A percentile compares a stretch with the other conserved stretches of the same genome.
Conservation (phyloP, 2,888 invertebrate genomes). For the Parapristionchus giblindavisi region DNA sequence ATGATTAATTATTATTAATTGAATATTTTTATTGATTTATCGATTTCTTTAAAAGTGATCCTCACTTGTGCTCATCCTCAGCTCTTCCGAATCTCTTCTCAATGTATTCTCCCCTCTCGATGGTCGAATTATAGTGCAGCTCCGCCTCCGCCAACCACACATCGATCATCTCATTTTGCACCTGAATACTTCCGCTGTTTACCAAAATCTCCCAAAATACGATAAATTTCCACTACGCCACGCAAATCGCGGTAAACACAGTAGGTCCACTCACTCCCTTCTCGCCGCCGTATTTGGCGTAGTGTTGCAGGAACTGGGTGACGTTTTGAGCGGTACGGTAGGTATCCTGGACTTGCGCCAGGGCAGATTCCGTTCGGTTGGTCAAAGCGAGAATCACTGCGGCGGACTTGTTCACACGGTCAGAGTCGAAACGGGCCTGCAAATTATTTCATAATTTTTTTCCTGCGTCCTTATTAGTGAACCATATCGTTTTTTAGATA, state of each 20-base stretch:
- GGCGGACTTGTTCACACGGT: conserved; percentile 35
- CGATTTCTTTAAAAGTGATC: too few species aligned
- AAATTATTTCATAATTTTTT: too few species aligned
- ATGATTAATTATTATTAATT: too few species aligned
- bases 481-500: too few species aligned
- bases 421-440: conserved; percentile 36
- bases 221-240: too few species aligned
- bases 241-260: too few species aligned
- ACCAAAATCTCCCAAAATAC: too few species aligned
- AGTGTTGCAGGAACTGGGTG: conserved; percentile 54
- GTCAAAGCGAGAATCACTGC: conserved; percentile 20
- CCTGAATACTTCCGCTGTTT: too few species aligned
- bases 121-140: conserved; percentile 67
- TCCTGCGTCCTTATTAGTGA: too few species aligned
- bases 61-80: conserved; percentile 50
- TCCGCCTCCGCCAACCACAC: conserved; percentile 67
- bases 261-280: conserved; percentile 27
- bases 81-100: conserved; percentile 62
- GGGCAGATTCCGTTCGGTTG: conserved; percentile 7
- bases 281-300: conserved; percentile 35
- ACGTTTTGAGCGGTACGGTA: conserved; percentile 56
- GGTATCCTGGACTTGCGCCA: conserved; percentile 39
- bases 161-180: conserved; percentile 53
- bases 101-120: conserved; percentile 62
- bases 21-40: too few species aligned